Base-by-base conservation (phyloP, 2,113 vertebrate genomes). In the Lathamus discolor region DNA sequence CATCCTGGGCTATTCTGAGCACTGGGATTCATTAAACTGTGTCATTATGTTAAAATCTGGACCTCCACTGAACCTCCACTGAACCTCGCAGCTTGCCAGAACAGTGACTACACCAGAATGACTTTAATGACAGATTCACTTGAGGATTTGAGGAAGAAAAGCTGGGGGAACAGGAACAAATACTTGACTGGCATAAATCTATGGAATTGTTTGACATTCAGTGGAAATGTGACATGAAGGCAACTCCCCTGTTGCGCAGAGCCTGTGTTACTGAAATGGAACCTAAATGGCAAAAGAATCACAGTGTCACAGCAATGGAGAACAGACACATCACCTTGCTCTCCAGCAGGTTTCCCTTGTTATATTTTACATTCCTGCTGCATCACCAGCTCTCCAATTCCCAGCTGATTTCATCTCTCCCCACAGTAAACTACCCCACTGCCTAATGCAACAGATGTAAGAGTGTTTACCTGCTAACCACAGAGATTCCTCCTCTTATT, bases 401-500 rank as follows among this genome's bases (percentile, higher is more conserved):
- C 73, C 90, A 84, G 80, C 43, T 84, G 93, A 52, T 69, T 92
- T 89, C 92, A 84, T 70, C 94, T 89, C 86, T 89, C 77, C 83
- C 52, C n/a, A 13, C 0, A 49, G 85, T 29, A 82, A 88, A 83
- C 70, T 11, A 33, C 44, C 27, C 64, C 31, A 39, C 7, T 77
- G 85, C 72, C 51, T 79, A 78, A 76, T 10, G 49, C 69, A 92
- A 79, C 90, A 94, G 80, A 93, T 91, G 70, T 76, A 85, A 63
- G 81, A 77, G 52, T 84, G 55, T 82, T 69, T 92, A 86, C 55
- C 83, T 66, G 83, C 81, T 74, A 96, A 79, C 77, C 73, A 61
- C 80, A 29, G 88, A 93, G 91, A 73, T 63, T 92, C 79, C 91
- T 84, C 28, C 77, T 89, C 88, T 91, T 92, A 73, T 80, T 94